These are phyloP conservation scores for Kradibia gibbosae DNA, from an alignment of 1,140 invertebrate genomes.

Conservation along the genomic window DNA sequence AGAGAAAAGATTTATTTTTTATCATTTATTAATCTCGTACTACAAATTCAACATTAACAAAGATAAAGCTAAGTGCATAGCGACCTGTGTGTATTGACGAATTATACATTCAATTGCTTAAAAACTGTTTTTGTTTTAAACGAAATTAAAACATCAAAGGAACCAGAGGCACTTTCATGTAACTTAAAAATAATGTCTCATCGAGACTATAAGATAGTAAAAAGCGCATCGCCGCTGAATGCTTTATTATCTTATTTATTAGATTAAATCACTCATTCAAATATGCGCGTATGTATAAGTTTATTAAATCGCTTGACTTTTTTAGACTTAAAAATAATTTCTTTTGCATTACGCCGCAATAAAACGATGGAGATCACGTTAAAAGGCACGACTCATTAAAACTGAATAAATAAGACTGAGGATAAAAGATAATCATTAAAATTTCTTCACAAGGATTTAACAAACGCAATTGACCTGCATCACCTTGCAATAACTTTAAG, in stretches of 20 bases:
- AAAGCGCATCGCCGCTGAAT: slow-evolving; percentile 54
- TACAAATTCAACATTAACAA: slow-evolving; percentile 48
- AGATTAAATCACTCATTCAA: slow-evolving; percentile 55
- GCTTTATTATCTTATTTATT: slow-evolving; percentile 55
- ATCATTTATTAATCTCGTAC: slow-evolving; percentile 43
- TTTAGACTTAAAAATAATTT: slow-evolving; percentile 63
- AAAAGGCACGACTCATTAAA: slow-evolving; percentile 68
- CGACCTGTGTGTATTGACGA: slow-evolving; percentile 28
- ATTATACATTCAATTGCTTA: slow-evolving; percentile 30
- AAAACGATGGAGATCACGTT: slow-evolving; percentile 61
- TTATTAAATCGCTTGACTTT: slow-evolving; percentile 38
- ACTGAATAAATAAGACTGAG: slow-evolving; percentile 60
- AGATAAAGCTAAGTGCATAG: slow-evolving; percentile 45
- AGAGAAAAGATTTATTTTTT: slow-evolving; percentile 38
- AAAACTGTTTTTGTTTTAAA: slow-evolving; percentile 46
- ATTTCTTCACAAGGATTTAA: slow-evolving; percentile 52
- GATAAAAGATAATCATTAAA: slow-evolving; percentile 61
- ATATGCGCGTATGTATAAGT: slow-evolving; percentile 49
- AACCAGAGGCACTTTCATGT: slow-evolving; percentile 58
- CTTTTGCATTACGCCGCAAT: slow-evolving; percentile 54
- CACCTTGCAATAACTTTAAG: slow-evolving; percentile 32
- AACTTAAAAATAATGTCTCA: slow-evolving; percentile 58
- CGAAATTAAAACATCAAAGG: slow-evolving; percentile 56
- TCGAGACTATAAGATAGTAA: slow-evolving; percentile 52
- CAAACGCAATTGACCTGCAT: not conserved